These are phyloP conservation scores for Perca fluviatilis DNA, from an alignment of 2,113 vertebrate species.

Conservation along the genomic window DNA sequence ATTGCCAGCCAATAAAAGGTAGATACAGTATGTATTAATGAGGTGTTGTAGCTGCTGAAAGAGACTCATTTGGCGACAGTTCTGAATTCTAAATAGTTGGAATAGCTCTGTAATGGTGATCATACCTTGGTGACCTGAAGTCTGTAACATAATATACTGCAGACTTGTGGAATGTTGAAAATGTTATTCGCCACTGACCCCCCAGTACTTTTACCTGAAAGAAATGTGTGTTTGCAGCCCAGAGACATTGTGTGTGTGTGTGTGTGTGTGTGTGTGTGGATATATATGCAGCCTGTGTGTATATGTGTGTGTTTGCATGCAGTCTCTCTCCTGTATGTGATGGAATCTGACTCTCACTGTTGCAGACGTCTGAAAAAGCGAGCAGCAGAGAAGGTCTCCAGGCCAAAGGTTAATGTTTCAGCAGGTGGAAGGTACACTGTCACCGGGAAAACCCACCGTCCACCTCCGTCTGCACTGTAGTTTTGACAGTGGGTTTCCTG, in stretches of 20 bases:
- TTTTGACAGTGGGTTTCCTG: slow-evolving; percentile 72
- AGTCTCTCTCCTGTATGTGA: slow-evolving; percentile 69
- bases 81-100: not conserved
- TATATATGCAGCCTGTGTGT: not conserved
- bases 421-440: slow-evolving; percentile 74
- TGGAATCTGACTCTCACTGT: slow-evolving; percentile 78
- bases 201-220: not conserved
- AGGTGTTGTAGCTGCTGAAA: not conserved
- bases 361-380: slow-evolving; percentile 82
- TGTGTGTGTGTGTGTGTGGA: slow-evolving; percentile 6
- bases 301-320: slow-evolving; percentile 39
- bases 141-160: slow-evolving; percentile 13
- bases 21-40: not conserved
- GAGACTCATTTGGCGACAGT: not conserved
- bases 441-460: slow-evolving; percentile 57
- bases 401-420: slow-evolving; percentile 73
- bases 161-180: slow-evolving; percentile 54
- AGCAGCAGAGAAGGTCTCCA: slow-evolving; percentile 70
- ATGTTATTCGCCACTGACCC: slow-evolving; percentile 29
- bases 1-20: not conserved
- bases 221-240: not conserved
- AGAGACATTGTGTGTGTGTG: not conserved
- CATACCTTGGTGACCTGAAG: slow-evolving; percentile 3
- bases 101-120: not conserved
- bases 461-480: slow-evolving; percentile 10